Evolutionary conservation across 2,113 vertebrate genomes (phyloP).

Genomic region (Mormyrus iriodes): DNA sequence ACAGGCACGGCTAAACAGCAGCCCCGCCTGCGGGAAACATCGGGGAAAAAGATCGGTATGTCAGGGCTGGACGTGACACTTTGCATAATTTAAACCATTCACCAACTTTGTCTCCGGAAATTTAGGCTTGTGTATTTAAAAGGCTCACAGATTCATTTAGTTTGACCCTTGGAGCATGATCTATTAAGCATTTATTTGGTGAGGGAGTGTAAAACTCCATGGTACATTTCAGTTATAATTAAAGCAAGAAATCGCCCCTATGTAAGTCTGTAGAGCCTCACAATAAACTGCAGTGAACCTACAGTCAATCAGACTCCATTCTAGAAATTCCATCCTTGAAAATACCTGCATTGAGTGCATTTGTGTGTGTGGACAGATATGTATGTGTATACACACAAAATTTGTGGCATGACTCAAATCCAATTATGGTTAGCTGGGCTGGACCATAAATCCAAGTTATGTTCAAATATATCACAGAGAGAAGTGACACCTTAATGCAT

Average conservation of each 20-base stretch:
- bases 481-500: slow-evolving; percentile 66
- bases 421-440: slow-evolving; percentile 15
- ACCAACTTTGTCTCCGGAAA: background rate
- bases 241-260: background rate
- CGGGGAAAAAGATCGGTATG: no score
- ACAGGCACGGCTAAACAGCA: no score
- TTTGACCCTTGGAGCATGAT: background rate
- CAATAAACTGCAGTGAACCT: background rate
- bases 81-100: background rate
- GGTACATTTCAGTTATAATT: background rate
- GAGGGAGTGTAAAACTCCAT: background rate
- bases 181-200: background rate
- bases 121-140: background rate
- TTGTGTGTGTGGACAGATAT: background rate
- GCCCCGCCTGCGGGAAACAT: no score
- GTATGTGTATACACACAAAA: background rate
- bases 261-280: background rate
- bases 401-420: slow-evolving; percentile 8
- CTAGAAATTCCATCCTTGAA: background rate
- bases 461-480: slow-evolving; percentile 68
- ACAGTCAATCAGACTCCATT: background rate
- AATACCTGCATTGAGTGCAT: background rate
- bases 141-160: background rate
- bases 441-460: slow-evolving; percentile 30
- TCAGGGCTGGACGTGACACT: no score